Conservation (phyloP, 2,797 vertebrate genomes). For the Enteromius thamalakanensis region DNA sequence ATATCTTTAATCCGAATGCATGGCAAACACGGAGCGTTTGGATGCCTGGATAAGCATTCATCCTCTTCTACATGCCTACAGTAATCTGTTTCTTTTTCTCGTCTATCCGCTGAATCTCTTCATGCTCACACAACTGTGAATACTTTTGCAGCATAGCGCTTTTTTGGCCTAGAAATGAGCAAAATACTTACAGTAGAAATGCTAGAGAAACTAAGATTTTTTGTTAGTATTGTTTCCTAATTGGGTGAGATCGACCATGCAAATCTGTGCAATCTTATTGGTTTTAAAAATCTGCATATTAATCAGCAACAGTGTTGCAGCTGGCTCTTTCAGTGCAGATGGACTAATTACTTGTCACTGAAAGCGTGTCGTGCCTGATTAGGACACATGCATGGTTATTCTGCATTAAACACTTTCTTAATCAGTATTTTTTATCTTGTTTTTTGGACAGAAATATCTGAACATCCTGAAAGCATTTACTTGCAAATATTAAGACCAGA, state of each 20-base stretch:
- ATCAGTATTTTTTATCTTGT: not conserved
- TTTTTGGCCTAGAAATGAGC: not conserved
- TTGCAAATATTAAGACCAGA: not conserved
- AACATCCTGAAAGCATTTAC: not conserved
- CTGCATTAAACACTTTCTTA: not conserved
- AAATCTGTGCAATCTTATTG: conserved; percentile 1
- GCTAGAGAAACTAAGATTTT: not conserved
- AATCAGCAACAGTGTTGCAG: not conserved
- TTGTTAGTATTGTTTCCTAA: not conserved
- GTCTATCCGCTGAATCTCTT: conserved; percentile 1
- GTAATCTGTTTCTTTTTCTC: conserved; percentile 38
- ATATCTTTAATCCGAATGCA: conserved; percentile 13
- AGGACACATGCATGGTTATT: not conserved
- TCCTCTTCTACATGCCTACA: conserved; percentile 66
- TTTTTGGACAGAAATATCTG: not conserved
- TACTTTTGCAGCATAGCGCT: not conserved
- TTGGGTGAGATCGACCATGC: not conserved
- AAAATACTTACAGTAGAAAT: not conserved
- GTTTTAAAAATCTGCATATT: not conserved
- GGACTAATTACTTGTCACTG: not conserved
- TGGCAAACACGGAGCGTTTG: not conserved
- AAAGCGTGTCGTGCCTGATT: not conserved
- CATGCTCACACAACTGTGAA: not conserved
- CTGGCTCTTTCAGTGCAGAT: not conserved
- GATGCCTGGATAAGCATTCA: conserved; percentile 59